Evolutionary conservation across 2,113 vertebrate species (phyloP).

Genomic region (Notarius quadriscutis): DNA sequence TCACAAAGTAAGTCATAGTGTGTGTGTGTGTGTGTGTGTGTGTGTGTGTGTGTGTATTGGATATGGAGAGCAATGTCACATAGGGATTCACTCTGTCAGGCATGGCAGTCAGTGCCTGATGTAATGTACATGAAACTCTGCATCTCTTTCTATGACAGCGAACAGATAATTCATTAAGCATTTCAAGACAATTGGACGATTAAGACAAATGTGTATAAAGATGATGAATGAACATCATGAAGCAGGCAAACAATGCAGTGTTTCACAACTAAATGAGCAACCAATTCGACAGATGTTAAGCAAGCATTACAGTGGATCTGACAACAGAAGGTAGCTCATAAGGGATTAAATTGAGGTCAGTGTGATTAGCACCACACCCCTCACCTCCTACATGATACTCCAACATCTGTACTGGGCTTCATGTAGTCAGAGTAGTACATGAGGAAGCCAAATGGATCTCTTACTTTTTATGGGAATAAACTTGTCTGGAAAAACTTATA

Average conservation of each 20-base stretch:
- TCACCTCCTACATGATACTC: not conserved
- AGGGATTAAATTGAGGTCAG: not conserved
- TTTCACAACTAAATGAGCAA: not conserved
- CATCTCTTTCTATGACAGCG: not conserved
- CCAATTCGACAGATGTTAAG: not conserved
- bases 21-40: not conserved
- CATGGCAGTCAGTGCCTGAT: slow-evolving; percentile 48
- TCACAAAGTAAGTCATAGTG: too few relatives aligned
- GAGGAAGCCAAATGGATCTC: not conserved
- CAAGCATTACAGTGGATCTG: not conserved
- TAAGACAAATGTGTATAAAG: not conserved
- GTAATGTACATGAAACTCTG: slow-evolving; percentile 49
- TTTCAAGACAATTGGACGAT: slow-evolving; percentile 30
- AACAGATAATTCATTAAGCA: slow-evolving; percentile 28
- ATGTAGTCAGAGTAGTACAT: not conserved
- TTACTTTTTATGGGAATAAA: not conserved
- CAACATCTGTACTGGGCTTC: not conserved
- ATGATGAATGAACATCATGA: not conserved
- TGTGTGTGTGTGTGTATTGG: not conserved
- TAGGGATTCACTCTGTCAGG: slow-evolving; percentile 38
- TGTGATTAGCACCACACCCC: not conserved
- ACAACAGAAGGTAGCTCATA: not conserved
- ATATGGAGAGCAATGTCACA: slow-evolving; percentile 10
- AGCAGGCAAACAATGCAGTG: not conserved
- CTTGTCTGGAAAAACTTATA: too few relatives aligned